Evolutionary conservation across 2,113 vertebrate genomes (phyloP).

Genomic region (Gasterosteus aculeatus): DNA sequence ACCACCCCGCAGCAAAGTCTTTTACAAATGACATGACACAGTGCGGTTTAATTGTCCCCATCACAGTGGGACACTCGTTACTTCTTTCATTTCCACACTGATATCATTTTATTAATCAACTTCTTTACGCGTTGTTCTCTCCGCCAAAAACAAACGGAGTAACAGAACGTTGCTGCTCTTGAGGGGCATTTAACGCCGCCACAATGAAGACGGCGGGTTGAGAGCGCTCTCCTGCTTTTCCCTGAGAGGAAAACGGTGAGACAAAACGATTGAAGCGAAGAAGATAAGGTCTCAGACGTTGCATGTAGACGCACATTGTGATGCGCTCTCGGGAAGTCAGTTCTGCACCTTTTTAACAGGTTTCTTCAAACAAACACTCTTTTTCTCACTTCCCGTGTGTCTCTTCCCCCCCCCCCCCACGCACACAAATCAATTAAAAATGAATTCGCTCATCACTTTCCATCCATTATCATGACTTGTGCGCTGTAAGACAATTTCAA

Average conservation of each 20-base stretch:
- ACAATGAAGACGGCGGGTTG: conserved; percentile 7
- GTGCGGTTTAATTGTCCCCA: conserved; percentile 27
- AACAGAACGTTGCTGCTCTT: conserved; percentile 2
- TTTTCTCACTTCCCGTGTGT: neutral
- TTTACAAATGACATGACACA: conserved; percentile 17
- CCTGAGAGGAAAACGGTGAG: conserved; percentile 55
- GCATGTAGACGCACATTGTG: conserved; percentile 16
- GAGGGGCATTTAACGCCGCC: conserved; percentile 6
- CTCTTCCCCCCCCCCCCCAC: conserved; percentile 10
- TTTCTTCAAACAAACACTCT: conserved; percentile 39
- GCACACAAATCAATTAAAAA: conserved; percentile 24
- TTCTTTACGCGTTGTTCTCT: conserved; percentile 46
- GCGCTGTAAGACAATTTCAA: conserved; percentile 50
- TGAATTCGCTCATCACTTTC: conserved; percentile 53
- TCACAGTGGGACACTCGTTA: conserved; percentile 9
- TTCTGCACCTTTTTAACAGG: conserved; percentile 17
- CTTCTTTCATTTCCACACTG: conserved; percentile 31
- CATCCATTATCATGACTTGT: conserved; percentile 48
- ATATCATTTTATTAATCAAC: conserved; percentile 27
- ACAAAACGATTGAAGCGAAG: conserved; percentile 67
- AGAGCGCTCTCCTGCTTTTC: conserved; percentile 3
- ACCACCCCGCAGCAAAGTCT: conserved; percentile 10
- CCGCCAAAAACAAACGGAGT: conserved; percentile 43
- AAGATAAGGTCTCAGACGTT: conserved; percentile 60
- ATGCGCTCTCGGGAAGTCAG: conserved; percentile 8